Base-by-base conservation (phyloP, 1,140 invertebrate species). In the Zaprionus ornatus region DNA sequence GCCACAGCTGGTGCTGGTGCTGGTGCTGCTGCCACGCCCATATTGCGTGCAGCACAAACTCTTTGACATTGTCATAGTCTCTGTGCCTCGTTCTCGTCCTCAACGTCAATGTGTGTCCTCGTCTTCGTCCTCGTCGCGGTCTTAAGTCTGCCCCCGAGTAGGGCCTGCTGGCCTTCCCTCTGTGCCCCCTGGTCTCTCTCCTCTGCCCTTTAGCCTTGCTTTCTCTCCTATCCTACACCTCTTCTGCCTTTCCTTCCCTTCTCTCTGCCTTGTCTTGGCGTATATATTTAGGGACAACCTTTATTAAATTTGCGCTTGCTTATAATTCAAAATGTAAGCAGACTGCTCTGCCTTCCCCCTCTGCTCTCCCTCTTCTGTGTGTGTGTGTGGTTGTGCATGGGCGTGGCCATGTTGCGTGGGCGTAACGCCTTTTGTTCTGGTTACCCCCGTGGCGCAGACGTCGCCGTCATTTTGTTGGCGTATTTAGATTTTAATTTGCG, bases 401-500 rank as follows among this genome's bases (percentile, higher is more conserved):
- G 70, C 42, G 70, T 62, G 57, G 70, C 42, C 29, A 35, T 13
- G 17, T 55, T 19, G 32, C 7, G 52, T 27, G 32, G 23, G 35
- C 27, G 65, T 57, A 62, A 52, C 61, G 73, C 67, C 67, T 59
- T 61, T 61, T 68, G 77, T 82, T 78, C 82, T 75, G 71, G 67
- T 54, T 63, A 54, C 70, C 76, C 78, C 78, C 67, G 67, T 81
- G 63, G 66, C 54, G 75, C 67, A 74, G 84, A 84, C 77, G 68
- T 88, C 78, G 82, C 78, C 85, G 77, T 85, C 85, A 81, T 84
- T 88, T 85, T 77, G 81, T 85, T 88, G 80, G 81, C 81, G 85
- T 90, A 88, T 88, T 88, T 88, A 90, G 85, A 88, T 88, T 88
- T 88, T 88, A 88, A 88, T 88, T 88, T 88, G 85, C 86, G 85